Evolutionary conservation across 1,140 invertebrate species (phyloP).

Genomic region (Ectropis grisescens): DNA sequence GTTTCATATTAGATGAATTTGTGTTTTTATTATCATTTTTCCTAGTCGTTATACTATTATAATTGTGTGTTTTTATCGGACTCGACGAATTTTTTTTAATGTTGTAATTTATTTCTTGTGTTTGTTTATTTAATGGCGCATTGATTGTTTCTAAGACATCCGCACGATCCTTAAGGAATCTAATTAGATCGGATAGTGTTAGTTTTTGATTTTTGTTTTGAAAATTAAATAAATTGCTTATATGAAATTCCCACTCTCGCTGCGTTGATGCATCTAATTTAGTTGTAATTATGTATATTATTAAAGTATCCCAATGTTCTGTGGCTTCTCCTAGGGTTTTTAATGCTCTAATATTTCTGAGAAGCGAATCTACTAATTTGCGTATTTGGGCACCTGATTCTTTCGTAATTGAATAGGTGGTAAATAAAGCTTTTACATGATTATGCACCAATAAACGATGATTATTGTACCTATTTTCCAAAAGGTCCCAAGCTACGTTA

Average conservation of each 20-base stretch:
- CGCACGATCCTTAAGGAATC: constrained; percentile 13
- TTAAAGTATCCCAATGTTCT: constrained; percentile 4
- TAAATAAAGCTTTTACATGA: constrained; percentile 22
- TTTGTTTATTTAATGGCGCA: constrained; percentile 4
- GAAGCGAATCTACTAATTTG: constrained; percentile 5
- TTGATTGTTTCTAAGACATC: constrained; percentile 15
- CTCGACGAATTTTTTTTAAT: too few species aligned
- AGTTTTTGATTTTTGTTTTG: constrained; percentile 1
- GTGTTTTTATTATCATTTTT: not conserved
- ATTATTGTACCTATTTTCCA: constrained; percentile 28
- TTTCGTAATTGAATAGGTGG: constrained; percentile 10
- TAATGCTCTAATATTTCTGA: constrained; percentile 4
- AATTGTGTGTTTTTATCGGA: too few species aligned
- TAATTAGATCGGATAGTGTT: constrained; percentile 12
- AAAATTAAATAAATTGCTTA: too few species aligned
- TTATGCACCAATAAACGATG: constrained; percentile 19
- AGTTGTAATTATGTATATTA: constrained; percentile 3
- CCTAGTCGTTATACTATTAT: not conserved
- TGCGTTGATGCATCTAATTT: constrained; percentile 6
- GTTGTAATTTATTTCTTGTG: not conserved
- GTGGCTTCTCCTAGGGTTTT: constrained; percentile 4
- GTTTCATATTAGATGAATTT: not conserved
- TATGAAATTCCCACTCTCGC: constrained; percentile 9
- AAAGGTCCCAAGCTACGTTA: constrained; percentile 21
- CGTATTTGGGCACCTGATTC: constrained; percentile 4